Evolutionary conservation across 2,888 invertebrate species (phyloP).

Genomic region (Drosophila glabriapex): DNA sequence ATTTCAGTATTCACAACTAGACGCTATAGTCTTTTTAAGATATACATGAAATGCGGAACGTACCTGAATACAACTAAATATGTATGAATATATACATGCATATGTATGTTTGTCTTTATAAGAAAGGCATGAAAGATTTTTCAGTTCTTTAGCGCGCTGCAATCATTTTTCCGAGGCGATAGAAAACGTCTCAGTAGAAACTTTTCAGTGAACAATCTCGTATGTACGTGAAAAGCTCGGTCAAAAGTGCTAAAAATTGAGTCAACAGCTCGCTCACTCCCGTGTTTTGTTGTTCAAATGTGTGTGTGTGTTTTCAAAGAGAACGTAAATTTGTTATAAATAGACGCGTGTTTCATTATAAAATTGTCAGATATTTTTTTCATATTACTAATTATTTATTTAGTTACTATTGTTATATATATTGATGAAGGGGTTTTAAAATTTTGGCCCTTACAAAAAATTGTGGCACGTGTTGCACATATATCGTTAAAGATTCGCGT

Average conservation of each 20-base stretch:
- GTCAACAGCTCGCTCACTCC: conserved; percentile 23
- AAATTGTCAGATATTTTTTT: neutral
- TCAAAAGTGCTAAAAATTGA: conserved; percentile 37
- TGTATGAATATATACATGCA: conserved; percentile 3
- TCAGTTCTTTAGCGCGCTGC: conserved; percentile 1
- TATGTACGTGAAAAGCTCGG: conserved; percentile 49
- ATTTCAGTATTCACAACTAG: neutral
- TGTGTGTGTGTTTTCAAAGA: conserved; percentile 33
- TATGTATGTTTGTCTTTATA: neutral
- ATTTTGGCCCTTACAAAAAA: conserved; percentile 3
- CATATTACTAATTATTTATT: neutral
- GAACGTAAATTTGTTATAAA: conserved; percentile 35
- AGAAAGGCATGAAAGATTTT: conserved; percentile 1
- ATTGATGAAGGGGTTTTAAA: neutral
- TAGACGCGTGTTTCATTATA: conserved; percentile 25
- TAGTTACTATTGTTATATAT: conserved; percentile 1
- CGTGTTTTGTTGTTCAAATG: conserved; percentile 27
- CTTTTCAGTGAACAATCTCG: conserved; percentile 52
- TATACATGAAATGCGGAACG: neutral
- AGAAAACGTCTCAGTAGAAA: conserved; percentile 43
- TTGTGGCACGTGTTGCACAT: conserved; percentile 48
- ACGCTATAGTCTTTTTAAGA: neutral
- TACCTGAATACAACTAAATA: conserved; percentile 3
- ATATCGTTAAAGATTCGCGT: conserved; percentile 29
- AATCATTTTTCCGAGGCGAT: conserved; percentile 28